A percentile compares a stretch with the other conserved stretches of the same genome.
Conservation (phyloP, 2,888 invertebrate genomes). For the Drosophila planitibia region DNA sequence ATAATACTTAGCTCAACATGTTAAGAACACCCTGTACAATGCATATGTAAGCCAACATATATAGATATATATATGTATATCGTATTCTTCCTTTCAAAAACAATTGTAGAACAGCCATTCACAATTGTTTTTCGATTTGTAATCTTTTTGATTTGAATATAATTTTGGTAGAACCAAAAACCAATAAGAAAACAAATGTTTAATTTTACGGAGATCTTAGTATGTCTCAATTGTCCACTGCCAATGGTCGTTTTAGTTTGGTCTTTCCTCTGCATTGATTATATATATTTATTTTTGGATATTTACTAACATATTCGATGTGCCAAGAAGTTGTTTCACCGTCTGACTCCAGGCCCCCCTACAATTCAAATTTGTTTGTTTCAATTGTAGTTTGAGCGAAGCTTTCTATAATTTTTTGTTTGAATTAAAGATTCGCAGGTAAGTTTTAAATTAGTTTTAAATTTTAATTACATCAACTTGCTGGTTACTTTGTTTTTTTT, state of each 20-base stretch:
- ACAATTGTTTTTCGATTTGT: constrained; percentile 52
- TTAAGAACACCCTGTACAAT: constrained; percentile 69
- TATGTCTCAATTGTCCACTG: neutral
- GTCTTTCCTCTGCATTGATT: neutral
- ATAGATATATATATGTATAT: neutral
- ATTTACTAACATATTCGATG: neutral
- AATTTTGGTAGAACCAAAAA: constrained; percentile 61
- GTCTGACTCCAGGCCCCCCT: neutral
- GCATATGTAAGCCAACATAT: constrained; percentile 23
- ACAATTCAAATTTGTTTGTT: neutral
- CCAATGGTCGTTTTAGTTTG: neutral
- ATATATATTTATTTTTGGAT: neutral
- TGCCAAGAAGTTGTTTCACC: neutral
- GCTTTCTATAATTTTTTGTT: neutral
- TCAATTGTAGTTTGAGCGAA: neutral
- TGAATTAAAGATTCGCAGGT: constrained; percentile 10
- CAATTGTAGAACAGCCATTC: constrained; percentile 80
- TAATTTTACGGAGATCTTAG: neutral
- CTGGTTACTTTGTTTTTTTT: constrained; percentile 43
- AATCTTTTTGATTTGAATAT: constrained; percentile 33
- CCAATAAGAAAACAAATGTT: constrained; percentile 15
- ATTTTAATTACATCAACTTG: constrained; percentile 76
- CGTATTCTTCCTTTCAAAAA: constrained; percentile 38
- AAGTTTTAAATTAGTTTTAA: constrained; percentile 67
- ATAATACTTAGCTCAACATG: constrained; percentile 11